Evolutionary conservation across 2,797 vertebrate species (phyloP).

Genomic region (Sebastiscus tertius): DNA sequence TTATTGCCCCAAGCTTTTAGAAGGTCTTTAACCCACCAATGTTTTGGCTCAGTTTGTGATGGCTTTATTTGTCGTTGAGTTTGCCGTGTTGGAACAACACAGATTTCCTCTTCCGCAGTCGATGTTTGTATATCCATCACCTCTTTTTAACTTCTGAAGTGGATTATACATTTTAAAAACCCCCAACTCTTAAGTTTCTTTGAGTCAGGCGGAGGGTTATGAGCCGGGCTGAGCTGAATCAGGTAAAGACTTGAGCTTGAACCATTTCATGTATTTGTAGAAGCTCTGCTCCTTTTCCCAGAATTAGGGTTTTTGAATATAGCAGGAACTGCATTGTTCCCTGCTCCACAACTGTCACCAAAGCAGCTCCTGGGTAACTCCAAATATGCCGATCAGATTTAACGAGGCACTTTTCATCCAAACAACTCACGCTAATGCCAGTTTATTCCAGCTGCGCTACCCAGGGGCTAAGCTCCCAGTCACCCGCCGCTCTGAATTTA

Average conservation of each 20-base stretch:
- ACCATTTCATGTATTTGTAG: constrained; percentile 60
- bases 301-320: constrained; percentile 64
- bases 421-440: constrained; percentile 74
- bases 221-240: constrained; percentile 64
- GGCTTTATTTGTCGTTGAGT: constrained; percentile 23
- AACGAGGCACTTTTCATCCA: constrained; percentile 75
- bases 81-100: constrained; percentile 17
- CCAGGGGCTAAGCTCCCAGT: constrained; percentile 74
- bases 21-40: background rate
- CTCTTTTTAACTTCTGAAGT: constrained; percentile 29
- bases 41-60: background rate
- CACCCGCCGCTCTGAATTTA: constrained; percentile 74
- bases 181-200: constrained; percentile 47
- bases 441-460: constrained; percentile 70
- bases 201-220: constrained; percentile 56
- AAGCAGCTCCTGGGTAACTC: constrained; percentile 65
- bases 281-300: constrained; percentile 40
- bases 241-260: constrained; percentile 61
- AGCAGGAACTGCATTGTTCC: constrained; percentile 64
- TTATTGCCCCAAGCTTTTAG: constrained; percentile 9
- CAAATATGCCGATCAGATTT: constrained; percentile 76
- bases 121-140: constrained; percentile 26
- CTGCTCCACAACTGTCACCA: constrained; percentile 60
- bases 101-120: constrained; percentile 6
- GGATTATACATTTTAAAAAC: constrained; percentile 63